These are phyloP conservation scores for Aphidoletes aphidimyza DNA, from an alignment of 2,888 invertebrate species.

Conservation along the genomic window DNA sequence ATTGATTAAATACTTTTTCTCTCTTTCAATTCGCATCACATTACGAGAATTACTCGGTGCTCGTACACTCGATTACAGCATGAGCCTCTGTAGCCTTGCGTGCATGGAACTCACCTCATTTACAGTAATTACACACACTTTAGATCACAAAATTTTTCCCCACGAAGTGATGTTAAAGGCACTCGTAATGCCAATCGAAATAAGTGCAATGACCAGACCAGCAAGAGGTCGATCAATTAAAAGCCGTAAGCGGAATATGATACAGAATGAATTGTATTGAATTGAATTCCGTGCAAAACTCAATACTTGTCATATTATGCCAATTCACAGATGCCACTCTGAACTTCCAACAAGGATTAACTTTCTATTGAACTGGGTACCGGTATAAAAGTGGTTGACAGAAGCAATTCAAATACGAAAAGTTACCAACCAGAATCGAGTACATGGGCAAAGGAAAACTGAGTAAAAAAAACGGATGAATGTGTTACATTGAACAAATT, in stretches of 20 bases:
- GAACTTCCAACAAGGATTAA: not conserved
- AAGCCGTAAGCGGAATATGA: not conserved
- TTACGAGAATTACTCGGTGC: not conserved
- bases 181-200: not conserved
- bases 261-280: not conserved
- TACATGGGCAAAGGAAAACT: too few species aligned
- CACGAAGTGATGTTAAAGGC: not conserved
- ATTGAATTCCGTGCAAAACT: slow-evolving; percentile 6
- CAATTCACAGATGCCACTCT: not conserved
- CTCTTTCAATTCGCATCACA: not conserved
- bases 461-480: not conserved
- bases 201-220: not conserved
- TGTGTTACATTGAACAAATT: not conserved
- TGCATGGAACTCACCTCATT: slow-evolving; percentile 51
- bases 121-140: slow-evolving; percentile 26
- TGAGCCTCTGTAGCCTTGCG: too few species aligned
- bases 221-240: slow-evolving; percentile 22
- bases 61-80: too few species aligned
- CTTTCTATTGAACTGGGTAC: not conserved
- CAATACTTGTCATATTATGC: not conserved
- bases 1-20: slow-evolving; percentile 1
- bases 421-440: too few species aligned
- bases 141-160: too few species aligned
- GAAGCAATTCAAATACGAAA: too few species aligned
- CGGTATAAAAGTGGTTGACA: too few species aligned